Percentiles rank a stretch among this genome's conserved stretches.
Conservation (phyloP, 2,113 vertebrate species). For the Mustela lutreola region DNA sequence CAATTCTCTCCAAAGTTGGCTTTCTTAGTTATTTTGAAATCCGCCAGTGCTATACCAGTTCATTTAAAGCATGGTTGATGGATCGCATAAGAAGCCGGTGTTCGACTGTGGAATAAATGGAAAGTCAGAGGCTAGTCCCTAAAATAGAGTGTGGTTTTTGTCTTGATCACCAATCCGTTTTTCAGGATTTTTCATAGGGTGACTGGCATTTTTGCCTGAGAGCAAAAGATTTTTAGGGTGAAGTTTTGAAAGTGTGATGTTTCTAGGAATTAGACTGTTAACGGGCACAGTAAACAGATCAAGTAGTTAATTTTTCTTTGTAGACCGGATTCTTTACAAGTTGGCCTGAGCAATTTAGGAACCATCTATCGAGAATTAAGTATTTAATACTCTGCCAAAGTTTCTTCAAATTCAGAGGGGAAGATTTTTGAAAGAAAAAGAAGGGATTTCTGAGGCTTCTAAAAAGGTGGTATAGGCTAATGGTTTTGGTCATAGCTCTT, state of each 20-base stretch:
- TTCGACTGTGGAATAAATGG: background rate
- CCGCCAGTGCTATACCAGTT: background rate
- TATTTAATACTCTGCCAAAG: slow-evolving; percentile 43
- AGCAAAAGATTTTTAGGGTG: slow-evolving; percentile 17
- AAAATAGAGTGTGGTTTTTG: slow-evolving; percentile 13
- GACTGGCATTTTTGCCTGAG: background rate
- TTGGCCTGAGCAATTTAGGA: slow-evolving; percentile 49
- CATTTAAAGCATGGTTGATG: background rate
- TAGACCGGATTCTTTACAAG: slow-evolving; percentile 61
- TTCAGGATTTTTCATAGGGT: background rate
- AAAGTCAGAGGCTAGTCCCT: background rate
- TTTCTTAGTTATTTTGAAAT: slow-evolving; percentile 30
- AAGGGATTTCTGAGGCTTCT: background rate
- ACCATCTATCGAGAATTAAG: slow-evolving; percentile 32
- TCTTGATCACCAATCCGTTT: slow-evolving; percentile 41
- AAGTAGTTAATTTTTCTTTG: slow-evolving; percentile 37
- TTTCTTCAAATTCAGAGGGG: slow-evolving; percentile 32
- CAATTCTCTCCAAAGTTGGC: background rate
- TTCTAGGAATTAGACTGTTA: slow-evolving; percentile 61
- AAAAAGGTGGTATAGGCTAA: slow-evolving; percentile 61
- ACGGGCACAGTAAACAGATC: background rate
- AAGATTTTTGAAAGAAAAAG: background rate
- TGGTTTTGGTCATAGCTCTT: slow-evolving; percentile 71
- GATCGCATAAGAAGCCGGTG: background rate
- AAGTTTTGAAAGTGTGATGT: background rate